Evolutionary conservation across 2,797 vertebrate species (phyloP).

Genomic region (Sebastes matsubarae): DNA sequence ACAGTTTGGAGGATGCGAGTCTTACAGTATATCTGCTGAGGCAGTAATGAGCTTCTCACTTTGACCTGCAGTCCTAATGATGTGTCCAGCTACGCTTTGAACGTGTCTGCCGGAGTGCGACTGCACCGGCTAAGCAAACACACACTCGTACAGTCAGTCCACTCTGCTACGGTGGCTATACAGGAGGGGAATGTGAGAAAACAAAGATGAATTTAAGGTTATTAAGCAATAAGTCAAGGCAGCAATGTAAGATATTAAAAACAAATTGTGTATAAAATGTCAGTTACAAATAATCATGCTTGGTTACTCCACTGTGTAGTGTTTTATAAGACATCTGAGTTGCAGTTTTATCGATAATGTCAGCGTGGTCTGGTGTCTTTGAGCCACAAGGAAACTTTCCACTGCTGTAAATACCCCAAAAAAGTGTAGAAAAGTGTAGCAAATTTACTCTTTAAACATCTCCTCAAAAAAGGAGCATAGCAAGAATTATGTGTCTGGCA

Average conservation of each 20-base stretch:
- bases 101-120: neutral
- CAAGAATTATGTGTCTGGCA: neutral
- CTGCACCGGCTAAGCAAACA: neutral
- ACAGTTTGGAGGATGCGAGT: neutral
- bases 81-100: constrained; percentile 32
- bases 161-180: constrained; percentile 4
- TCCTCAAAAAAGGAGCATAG: neutral
- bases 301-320: neutral
- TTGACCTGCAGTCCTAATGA: constrained; percentile 49
- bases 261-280: neutral
- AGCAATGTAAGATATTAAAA: neutral
- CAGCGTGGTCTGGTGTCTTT: neutral
- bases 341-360: neutral
- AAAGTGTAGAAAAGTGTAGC: neutral
- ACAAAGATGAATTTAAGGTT: neutral
- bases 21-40: constrained; percentile 14
- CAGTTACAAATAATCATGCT: neutral
- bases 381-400: neutral
- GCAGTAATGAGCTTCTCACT: constrained; percentile 43
- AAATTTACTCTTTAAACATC: neutral
- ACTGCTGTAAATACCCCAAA: neutral
- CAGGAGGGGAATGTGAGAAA: neutral
- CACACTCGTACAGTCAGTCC: neutral
- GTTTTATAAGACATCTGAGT: neutral
- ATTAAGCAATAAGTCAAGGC: neutral